phyloP scores from a whole-genome alignment of 2,888 invertebrate genomes.

The Ophioninae sp. region DNA sequence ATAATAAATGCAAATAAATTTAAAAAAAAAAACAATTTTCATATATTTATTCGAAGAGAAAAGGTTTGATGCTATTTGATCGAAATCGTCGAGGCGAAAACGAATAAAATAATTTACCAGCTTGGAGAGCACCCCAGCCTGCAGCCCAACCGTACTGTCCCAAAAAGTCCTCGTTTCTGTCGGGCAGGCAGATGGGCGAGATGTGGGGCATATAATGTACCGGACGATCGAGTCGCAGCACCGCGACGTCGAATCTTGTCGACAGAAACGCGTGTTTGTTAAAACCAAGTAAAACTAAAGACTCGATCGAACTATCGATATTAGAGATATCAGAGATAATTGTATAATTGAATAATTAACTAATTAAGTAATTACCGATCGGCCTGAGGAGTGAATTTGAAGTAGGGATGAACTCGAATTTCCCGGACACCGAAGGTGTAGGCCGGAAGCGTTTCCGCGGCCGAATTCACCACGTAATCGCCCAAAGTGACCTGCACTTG shows the following conservation, averaged over 20 bases:
- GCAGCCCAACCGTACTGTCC: slow-evolving; percentile 96
- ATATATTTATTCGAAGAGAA: neutral
- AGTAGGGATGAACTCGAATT: slow-evolving; percentile 95
- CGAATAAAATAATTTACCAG: slow-evolving; percentile 79
- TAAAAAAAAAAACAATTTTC: neutral
- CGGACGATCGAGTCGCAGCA: slow-evolving; percentile 91
- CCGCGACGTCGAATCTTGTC: slow-evolving; percentile 93
- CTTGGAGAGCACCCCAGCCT: slow-evolving; percentile 94
- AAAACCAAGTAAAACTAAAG: neutral
- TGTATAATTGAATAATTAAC: neutral
- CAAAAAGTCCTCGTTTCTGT: slow-evolving; percentile 93
- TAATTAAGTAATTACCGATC: slow-evolving; percentile 81
- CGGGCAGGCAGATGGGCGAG: slow-evolving; percentile 94
- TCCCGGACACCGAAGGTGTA: slow-evolving; percentile 95
- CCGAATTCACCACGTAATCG: slow-evolving; percentile 96
- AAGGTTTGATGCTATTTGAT: neutral
- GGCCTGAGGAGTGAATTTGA: slow-evolving; percentile 96
- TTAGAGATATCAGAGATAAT: no score
- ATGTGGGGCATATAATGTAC: slow-evolving; percentile 96
- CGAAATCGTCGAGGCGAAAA: neutral
- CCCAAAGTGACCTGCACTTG: slow-evolving; percentile 96
- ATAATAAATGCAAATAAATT: neutral
- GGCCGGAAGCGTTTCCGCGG: slow-evolving; percentile 94
- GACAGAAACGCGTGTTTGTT: slow-evolving; percentile 17
- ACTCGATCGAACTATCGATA: neutral